A percentile compares a stretch with the other conserved stretches of the same genome.
Evolutionary conservation across 2,113 vertebrate genomes (phyloP).

Genomic region (Dryoscopus gambensis): DNA sequence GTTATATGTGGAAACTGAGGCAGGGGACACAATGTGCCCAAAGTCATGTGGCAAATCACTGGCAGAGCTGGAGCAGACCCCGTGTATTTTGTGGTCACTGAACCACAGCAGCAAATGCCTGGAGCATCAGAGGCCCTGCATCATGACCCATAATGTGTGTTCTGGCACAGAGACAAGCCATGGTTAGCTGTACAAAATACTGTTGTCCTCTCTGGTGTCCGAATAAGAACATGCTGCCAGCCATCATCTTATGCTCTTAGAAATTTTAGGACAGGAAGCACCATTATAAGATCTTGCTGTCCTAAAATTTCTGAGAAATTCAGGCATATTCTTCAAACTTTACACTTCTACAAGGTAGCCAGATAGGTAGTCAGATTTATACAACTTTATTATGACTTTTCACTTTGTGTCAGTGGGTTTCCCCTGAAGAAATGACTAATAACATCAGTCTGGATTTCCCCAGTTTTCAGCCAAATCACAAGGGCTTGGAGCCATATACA

Average conservation of each 20-base stretch:
- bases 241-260: neutral
- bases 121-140: neutral
- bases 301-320: neutral
- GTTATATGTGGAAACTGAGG: constrained; percentile 18
- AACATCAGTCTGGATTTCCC: neutral
- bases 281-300: neutral
- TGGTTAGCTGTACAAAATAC: neutral
- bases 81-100: neutral
- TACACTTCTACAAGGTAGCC: neutral
- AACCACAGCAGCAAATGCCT: neutral
- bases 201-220: neutral
- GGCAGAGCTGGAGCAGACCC: neutral
- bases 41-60: neutral
- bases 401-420: neutral
- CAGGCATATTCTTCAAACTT: neutral
- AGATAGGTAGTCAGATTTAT: neutral
- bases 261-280: neutral
- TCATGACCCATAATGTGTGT: neutral
- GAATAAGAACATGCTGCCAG: neutral
- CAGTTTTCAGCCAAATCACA: constrained; percentile 23
- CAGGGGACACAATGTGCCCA: neutral
- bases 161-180: neutral
- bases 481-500: constrained; percentile 1
- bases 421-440: constrained; percentile 17
- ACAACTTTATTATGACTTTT: neutral